These are phyloP conservation scores for Incurvaria masculella DNA, from an alignment of 2,888 invertebrate genomes.

Conservation along the genomic window DNA sequence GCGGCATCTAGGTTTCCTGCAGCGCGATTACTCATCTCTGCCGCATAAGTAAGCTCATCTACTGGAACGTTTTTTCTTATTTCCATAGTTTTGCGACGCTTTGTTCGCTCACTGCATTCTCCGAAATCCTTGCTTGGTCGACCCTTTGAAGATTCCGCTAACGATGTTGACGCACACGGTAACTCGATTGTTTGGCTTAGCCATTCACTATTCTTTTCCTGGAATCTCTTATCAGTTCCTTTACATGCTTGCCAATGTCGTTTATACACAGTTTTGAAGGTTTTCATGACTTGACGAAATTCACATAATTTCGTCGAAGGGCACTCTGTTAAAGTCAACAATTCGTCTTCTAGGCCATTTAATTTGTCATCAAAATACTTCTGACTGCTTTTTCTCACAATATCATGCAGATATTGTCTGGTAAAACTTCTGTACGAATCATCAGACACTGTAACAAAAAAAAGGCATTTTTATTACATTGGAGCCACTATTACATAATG, in stretches of 20 bases:
- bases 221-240: constrained; percentile 2
- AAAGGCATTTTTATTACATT: too few relatives aligned
- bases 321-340: constrained; percentile 1
- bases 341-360: constrained; percentile 1
- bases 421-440: too few relatives aligned
- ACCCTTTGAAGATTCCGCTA: neutral
- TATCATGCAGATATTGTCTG: neutral
- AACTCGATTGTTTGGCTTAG: neutral
- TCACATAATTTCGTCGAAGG: neutral
- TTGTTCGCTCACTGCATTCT: constrained; percentile 8
- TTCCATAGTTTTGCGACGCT: constrained; percentile 8
- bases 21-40: constrained; percentile 5
- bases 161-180: too few relatives aligned
- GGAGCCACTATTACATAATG: too few relatives aligned
- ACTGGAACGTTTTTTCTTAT: constrained; percentile 6
- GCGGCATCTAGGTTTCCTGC: constrained; percentile 2
- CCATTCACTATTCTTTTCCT: constrained; percentile 5
- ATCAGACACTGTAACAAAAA: too few relatives aligned
- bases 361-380: constrained; percentile 4
- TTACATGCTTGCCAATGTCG: constrained; percentile 1
- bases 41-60: constrained; percentile 7
- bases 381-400: constrained; percentile 2
- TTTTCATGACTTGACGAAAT: neutral
- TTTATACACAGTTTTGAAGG: constrained; percentile 4
- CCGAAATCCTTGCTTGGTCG: constrained; percentile 6